Percentiles rank a stretch among this genome's conserved stretches.
phyloP scores from a whole-genome alignment of 1,140 invertebrate genomes.

The Neodiprion lecontei region DNA sequence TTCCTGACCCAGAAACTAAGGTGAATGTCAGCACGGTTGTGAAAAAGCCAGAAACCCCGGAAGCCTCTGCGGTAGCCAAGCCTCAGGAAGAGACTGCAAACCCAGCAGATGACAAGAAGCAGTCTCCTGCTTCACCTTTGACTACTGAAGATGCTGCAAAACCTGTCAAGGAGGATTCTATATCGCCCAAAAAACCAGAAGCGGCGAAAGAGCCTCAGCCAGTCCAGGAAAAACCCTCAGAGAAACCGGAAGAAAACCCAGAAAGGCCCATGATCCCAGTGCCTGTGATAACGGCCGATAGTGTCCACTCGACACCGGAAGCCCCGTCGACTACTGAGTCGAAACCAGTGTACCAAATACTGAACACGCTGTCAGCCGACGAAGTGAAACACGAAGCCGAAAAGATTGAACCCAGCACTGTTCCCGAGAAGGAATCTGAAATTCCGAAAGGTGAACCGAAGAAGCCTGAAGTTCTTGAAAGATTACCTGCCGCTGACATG shows the following conservation, averaged over 20 bases:
- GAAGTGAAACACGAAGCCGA: not conserved
- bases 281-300: conserved; percentile 51
- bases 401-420: not conserved
- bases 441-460: not conserved
- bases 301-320: conserved; percentile 34
- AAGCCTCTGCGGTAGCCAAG: conserved; percentile 12
- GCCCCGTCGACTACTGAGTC: conserved; percentile 25
- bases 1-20: conserved; percentile 65
- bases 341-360: conserved; percentile 42
- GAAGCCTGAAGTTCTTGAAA: not conserved
- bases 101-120: not conserved
- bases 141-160: not conserved
- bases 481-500: conserved; percentile 16
- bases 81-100: conserved; percentile 10
- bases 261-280: conserved; percentile 57
- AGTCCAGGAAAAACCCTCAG: not conserved
- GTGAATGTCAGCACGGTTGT: conserved; percentile 32
- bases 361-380: conserved; percentile 41
- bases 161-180: not conserved
- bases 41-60: not conserved
- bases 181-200: not conserved
- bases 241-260: conserved; percentile 6
- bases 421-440: not conserved
- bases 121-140: not conserved
- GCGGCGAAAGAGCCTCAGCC: not conserved